Evolutionary conservation across 2,797 vertebrate species (phyloP).

Genomic region (Lerista edwardsae): DNA sequence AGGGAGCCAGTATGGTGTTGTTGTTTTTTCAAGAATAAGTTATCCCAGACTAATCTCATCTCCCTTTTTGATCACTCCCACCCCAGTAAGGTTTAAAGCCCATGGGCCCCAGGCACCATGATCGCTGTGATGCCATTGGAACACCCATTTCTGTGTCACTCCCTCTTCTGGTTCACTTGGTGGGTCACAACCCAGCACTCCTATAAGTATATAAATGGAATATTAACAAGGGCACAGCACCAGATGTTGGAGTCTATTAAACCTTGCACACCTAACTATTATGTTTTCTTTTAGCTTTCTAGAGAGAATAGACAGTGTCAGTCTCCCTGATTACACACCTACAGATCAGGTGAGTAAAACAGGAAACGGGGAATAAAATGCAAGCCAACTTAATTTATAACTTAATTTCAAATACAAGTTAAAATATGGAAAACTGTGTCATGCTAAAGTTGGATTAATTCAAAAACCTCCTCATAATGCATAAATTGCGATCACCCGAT

Average conservation of each 20-base stretch:
- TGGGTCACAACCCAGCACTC: too few species aligned
- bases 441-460: not conserved
- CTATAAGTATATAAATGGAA: not conserved
- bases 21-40: too few species aligned
- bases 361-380: not conserved
- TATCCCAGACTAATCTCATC: too few species aligned
- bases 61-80: too few species aligned
- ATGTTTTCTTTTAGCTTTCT: conserved; percentile 87
- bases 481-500: not conserved
- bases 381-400: not conserved
- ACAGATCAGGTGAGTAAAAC: conserved; percentile 91
- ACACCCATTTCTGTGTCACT: too few species aligned
- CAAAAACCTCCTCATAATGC: not conserved
- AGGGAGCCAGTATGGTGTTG: too few species aligned
- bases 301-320: conserved; percentile 97
- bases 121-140: too few species aligned
- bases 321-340: conserved; percentile 96
- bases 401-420: conserved; percentile 8
- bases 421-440: not conserved
- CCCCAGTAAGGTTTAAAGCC: too few species aligned
- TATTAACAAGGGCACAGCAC: not conserved
- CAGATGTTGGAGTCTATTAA: not conserved
- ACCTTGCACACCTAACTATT: conserved; percentile 47
- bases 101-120: too few species aligned
- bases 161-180: too few species aligned